A percentile compares a stretch with the other conserved stretches of the same genome.
Conservation (phyloP, 2,888 invertebrate genomes). For the Scotopteryx bipunctaria region DNA sequence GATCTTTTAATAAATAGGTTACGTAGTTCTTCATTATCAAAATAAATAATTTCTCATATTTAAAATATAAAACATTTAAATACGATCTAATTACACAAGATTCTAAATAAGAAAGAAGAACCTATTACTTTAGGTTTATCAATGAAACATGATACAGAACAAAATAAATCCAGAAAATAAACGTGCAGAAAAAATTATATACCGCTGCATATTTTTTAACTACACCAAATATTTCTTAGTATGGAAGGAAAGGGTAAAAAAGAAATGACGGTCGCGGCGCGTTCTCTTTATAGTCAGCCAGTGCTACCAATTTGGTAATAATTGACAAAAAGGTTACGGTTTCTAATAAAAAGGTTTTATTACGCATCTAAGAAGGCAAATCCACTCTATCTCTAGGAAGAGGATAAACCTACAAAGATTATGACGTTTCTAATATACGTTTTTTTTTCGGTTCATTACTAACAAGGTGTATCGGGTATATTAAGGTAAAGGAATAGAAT, state of each 20-base stretch:
- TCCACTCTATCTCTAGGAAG: not conserved
- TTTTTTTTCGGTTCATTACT: too few relatives aligned
- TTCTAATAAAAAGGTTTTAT: not conserved
- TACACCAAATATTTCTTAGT: too few relatives aligned
- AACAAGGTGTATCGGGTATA: too few relatives aligned
- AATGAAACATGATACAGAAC: slow-evolving; percentile 29
- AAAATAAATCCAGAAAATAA: slow-evolving; percentile 28
- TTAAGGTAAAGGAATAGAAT: not conserved
- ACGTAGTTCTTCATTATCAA: not conserved
- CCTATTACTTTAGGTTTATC: slow-evolving; percentile 25
- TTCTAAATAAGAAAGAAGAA: slow-evolving; percentile 23
- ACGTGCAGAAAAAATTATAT: slow-evolving; percentile 35
- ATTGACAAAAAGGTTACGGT: too few relatives aligned
- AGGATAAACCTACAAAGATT: too few relatives aligned
- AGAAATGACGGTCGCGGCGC: slow-evolving; percentile 2
- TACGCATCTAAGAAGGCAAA: not conserved
- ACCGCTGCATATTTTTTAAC: slow-evolving; percentile 35
- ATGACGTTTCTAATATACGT: too few relatives aligned
- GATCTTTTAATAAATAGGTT: not conserved
- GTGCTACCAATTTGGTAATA: not conserved
- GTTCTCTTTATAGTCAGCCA: slow-evolving; percentile 19
- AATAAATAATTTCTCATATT: not conserved
- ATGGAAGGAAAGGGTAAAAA: not conserved
- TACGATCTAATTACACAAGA: slow-evolving; percentile 18
- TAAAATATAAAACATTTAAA: not conserved